phyloP scores from a whole-genome alignment of 2,888 invertebrate species.

The Cosmia pyralina region DNA sequence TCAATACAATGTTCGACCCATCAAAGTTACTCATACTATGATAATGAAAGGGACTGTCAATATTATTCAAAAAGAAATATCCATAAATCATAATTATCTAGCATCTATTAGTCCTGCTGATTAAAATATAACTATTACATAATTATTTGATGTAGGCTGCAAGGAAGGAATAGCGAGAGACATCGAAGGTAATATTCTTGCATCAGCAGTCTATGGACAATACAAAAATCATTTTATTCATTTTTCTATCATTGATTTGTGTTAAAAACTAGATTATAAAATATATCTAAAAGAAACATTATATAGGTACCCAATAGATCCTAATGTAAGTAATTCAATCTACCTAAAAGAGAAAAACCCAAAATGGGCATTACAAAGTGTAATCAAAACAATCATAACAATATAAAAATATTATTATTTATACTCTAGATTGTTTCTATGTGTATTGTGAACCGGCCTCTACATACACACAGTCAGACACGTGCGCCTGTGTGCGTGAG shows the following conservation, averaged over 20 bases:
- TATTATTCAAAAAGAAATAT: constrained; percentile 43
- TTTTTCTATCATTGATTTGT: constrained; percentile 27
- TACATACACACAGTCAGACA: constrained; percentile 5
- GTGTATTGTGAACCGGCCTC: constrained; percentile 43
- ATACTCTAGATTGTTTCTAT: constrained; percentile 26
- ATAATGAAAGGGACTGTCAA: constrained; percentile 23
- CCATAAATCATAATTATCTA: constrained; percentile 59
- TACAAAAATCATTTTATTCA: constrained; percentile 73
- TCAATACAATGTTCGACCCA: constrained; percentile 22
- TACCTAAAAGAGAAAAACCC: constrained; percentile 22
- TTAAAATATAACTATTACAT: constrained; percentile 76
- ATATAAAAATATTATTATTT: constrained; percentile 14
- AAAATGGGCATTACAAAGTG: constrained; percentile 11
- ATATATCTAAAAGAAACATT: background rate
- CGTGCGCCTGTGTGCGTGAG: constrained; percentile 68
- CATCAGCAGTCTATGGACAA: constrained; percentile 84
- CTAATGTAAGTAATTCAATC: constrained; percentile 7
- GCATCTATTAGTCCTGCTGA: constrained; percentile 62
- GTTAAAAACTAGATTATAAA: constrained; percentile 21
- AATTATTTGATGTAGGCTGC: constrained; percentile 78
- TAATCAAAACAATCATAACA: constrained; percentile 45
- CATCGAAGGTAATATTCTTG: constrained; percentile 78
- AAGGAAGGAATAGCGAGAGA: constrained; percentile 76
- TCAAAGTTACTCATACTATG: constrained; percentile 31
- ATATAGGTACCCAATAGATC: constrained; percentile 14